Percentiles rank a stretch among this genome's conserved stretches.
Evolutionary conservation across 2,113 vertebrate species (phyloP).

Genomic region (Condylura cristata): DNA sequence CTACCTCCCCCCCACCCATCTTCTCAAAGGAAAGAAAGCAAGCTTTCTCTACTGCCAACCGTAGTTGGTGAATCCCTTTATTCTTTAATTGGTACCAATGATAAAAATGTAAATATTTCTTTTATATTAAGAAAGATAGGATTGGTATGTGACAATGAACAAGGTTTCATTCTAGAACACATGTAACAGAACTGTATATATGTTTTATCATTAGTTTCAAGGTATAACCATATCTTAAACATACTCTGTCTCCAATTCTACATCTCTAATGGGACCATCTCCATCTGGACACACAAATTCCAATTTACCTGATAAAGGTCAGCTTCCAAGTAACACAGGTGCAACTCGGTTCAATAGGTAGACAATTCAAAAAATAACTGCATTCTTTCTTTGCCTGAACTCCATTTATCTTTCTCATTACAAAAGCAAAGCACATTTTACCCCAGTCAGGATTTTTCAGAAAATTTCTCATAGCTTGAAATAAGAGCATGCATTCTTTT

Average conservation of each 20-base stretch:
- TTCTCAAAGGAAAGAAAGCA: background rate
- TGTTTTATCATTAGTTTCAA: background rate
- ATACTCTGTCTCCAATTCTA: background rate
- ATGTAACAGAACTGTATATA: background rate
- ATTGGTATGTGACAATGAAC: background rate
- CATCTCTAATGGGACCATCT: background rate
- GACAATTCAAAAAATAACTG: too few relatives aligned
- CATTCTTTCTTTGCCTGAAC: background rate
- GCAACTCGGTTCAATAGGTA: background rate
- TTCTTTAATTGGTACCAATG: background rate
- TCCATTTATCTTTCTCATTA: background rate
- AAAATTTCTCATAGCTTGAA: background rate
- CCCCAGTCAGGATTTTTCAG: background rate
- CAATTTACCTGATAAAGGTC: background rate
- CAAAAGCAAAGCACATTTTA: background rate
- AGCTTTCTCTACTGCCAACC: background rate
- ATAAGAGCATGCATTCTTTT: background rate
- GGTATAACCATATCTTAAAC: background rate
- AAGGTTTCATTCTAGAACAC: background rate
- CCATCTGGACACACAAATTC: background rate
- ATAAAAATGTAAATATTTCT: slow-evolving; percentile 9
- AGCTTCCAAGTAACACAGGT: background rate
- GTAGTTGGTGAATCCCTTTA: background rate
- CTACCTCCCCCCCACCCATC: background rate
- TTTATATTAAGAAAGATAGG: background rate